These are phyloP conservation scores for Thymallus thymallus DNA, from an alignment of 2,113 vertebrate genomes.

Conservation along the genomic window DNA sequence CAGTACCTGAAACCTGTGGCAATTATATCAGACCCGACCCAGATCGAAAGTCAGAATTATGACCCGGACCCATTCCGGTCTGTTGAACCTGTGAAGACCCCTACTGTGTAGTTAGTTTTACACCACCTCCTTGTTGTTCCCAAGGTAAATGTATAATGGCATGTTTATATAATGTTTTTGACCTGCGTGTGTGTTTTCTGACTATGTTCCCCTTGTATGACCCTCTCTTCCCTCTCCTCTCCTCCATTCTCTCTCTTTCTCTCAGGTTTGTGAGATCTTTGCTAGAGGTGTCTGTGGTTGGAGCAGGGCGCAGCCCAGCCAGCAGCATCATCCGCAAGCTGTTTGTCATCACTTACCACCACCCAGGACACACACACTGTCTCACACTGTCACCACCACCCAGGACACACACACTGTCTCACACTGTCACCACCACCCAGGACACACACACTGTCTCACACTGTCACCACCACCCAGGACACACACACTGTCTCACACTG, in stretches of 20 bases:
- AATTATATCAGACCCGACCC: too few relatives aligned
- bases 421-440: neutral
- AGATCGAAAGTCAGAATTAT: too few relatives aligned
- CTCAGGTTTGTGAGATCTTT: conserved; percentile 87
- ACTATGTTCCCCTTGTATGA: neutral
- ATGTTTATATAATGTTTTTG: neutral
- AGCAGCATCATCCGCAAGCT: conserved; percentile 91
- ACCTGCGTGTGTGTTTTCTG: neutral
- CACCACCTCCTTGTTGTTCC: too few relatives aligned
- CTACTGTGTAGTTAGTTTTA: too few relatives aligned
- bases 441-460: neutral
- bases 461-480: neutral
- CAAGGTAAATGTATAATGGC: neutral
- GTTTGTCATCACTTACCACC: conserved; percentile 76
- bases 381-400: neutral
- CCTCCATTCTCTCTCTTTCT: neutral
- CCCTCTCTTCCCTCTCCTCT: neutral
- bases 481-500: neutral
- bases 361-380: neutral
- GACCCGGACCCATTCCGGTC: too few relatives aligned
- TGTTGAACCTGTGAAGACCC: too few relatives aligned
- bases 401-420: neutral
- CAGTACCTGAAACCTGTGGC: too few relatives aligned
- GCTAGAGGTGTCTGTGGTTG: conserved; percentile 86
- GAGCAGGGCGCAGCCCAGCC: conserved; percentile 85